Evolutionary conservation across 2,113 vertebrate genomes (phyloP), one percentile per base, ranked within the genome.

Genomic region (Elaphurus davidianus): DNA sequence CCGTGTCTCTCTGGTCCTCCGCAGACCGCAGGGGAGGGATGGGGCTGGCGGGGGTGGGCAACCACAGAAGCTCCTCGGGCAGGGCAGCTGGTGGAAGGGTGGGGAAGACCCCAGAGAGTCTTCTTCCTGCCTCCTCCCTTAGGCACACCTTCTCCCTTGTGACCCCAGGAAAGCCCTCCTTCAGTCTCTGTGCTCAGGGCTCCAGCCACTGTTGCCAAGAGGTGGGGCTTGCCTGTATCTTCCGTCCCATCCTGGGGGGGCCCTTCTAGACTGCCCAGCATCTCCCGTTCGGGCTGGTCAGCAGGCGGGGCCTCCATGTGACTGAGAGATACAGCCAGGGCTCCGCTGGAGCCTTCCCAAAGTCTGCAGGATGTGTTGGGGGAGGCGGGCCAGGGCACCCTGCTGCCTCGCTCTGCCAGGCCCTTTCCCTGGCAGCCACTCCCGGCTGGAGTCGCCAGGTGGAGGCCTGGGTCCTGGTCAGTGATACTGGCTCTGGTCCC

Each of bases 401-500:
- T 0, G 6, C 60, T 64, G 62, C 87, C 81, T 94, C 54, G 84
- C 57, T 14, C 33, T 33, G 67, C 88, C 10, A 21, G 94, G 82
- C 78, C 64, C 95, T 97, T 23, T 90, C 0, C 90, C 96, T 95
- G 54, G 6, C 0, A 0, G 57, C 88, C 17, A 11, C 91, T 89
- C 96, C 83, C 10, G 0, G 0, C 94, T 0, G 3, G 87, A 8
- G 3, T 76, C 1, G n/a, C 92, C 96, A 62, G 92, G 91, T 27
- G 84, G 97, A 92, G 71, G 93, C 74, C 84, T 78, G 12, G 89
- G 87, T 92, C 90, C 82, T 19, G 60, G 57, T 99, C 99, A 99
- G 98, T 99, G 99, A 98, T 99, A 99, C 94, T 98, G 98, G 94
- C 98, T 97, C 85, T 99, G 99, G 96, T 98, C 99, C 98, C 99